A percentile compares a stretch with the other conserved stretches of the same genome.
These are phyloP conservation scores for Arrhamphus sclerolepis DNA, from an alignment of 2,797 vertebrate genomes.

Conservation along the genomic window DNA sequence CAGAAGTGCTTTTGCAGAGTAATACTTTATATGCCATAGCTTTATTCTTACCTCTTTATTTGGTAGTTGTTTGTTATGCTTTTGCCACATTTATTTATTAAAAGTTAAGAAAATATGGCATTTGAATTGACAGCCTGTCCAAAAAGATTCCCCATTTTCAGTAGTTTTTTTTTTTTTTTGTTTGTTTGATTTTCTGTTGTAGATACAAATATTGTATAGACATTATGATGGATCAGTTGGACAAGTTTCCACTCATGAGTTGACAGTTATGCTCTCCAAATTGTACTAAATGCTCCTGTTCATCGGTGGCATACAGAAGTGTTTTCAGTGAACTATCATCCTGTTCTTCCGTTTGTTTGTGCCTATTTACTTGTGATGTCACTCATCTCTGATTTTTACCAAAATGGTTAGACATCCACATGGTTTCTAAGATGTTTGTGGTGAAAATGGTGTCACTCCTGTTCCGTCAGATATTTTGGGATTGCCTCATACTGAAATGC, in stretches of 20 bases:
- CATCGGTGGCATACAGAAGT: constrained; percentile 32
- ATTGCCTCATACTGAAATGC: constrained; percentile 54
- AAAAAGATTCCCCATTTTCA: constrained; percentile 17
- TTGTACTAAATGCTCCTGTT: constrained; percentile 19
- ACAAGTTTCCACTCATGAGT: constrained; percentile 11
- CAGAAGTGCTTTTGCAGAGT: constrained; percentile 65
- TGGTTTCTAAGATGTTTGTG: constrained; percentile 29
- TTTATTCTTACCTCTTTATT: constrained; percentile 71
- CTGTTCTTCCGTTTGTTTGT: constrained; percentile 78
- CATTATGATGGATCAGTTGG: constrained; percentile 14
- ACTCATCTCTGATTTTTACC: constrained; percentile 49
- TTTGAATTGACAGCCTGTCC: constrained; percentile 32
- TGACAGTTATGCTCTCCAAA: constrained; percentile 23
- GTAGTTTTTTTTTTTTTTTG: too few relatives aligned
- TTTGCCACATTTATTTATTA: constrained; percentile 78
- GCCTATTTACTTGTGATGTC: constrained; percentile 64
- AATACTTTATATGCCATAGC: constrained; percentile 71
- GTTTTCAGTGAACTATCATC: constrained; percentile 46
- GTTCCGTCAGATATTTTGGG: constrained; percentile 35
- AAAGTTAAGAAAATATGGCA: constrained; percentile 40
- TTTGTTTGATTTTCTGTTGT: constrained; percentile 1
- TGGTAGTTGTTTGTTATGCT: constrained; percentile 52
- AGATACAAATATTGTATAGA: constrained; percentile 12
- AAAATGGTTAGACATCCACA: constrained; percentile 32
- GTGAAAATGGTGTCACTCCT: constrained; percentile 36